Evolutionary conservation across 2,797 vertebrate species (phyloP).

Genomic region (Hirundo rustica): DNA sequence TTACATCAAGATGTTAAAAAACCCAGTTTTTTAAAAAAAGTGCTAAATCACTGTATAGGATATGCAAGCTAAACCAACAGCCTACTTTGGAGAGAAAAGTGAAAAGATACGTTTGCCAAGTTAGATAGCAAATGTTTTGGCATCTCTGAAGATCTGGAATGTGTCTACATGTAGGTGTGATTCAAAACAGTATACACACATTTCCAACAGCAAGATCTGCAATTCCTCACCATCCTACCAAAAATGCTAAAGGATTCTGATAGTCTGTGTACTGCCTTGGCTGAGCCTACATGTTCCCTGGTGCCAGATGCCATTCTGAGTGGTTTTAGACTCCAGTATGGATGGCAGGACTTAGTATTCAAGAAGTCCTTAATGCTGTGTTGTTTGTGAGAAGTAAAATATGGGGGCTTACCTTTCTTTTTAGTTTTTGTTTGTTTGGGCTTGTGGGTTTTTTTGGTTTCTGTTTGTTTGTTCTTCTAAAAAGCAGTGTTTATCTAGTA

Average conservation of each 20-base stretch:
- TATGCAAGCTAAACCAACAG: conserved; percentile 38
- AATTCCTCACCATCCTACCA: conserved; percentile 65
- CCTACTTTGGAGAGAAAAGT: conserved; percentile 37
- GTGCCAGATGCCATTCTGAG: not conserved
- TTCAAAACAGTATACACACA: conserved; percentile 55
- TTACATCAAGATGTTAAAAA: conserved; percentile 54
- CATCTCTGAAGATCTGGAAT: conserved; percentile 50
- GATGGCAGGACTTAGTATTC: not conserved
- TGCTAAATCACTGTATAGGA: conserved; percentile 40
- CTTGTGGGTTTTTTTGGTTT: not conserved
- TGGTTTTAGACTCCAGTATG: not conserved
- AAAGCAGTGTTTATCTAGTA: not conserved
- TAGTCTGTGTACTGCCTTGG: not conserved
- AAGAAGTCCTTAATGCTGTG: not conserved
- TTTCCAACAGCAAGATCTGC: conserved; percentile 54
- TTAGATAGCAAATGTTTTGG: conserved; percentile 33
- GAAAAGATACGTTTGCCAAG: not conserved
- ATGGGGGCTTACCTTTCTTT: not conserved
- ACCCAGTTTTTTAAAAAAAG: not conserved
- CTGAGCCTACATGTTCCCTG: not conserved
- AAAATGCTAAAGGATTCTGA: conserved; percentile 11
- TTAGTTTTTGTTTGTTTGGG: not conserved
- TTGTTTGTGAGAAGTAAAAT: not conserved
- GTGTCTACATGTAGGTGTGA: conserved; percentile 52
- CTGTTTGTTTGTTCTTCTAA: not conserved